Evolutionary conservation across 1,140 invertebrate genomes (phyloP).

Genomic region (Drosophila kanapiae): DNA sequence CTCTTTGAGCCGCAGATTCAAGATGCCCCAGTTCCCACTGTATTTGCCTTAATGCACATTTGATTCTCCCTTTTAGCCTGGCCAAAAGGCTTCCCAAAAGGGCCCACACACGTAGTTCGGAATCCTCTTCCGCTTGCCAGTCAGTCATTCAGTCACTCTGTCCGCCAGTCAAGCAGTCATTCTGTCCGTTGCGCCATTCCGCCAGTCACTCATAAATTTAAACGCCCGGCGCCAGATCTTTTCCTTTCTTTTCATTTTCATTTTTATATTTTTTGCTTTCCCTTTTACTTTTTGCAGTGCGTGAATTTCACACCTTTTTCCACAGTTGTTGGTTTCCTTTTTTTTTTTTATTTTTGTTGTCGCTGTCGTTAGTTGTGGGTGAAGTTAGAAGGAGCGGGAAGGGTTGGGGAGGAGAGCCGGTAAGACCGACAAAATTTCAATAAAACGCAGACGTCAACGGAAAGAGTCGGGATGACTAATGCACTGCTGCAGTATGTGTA

Average conservation of each 20-base stretch:
- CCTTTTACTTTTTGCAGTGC: conserved; percentile 37
- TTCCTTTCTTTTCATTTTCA: conserved; percentile 21
- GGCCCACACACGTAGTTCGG: conserved; percentile 56
- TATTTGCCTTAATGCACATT: conserved; percentile 11
- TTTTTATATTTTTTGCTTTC: conserved; percentile 13
- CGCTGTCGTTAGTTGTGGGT: conserved; percentile 26
- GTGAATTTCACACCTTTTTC: conserved; percentile 70
- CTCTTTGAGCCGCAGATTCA: neutral
- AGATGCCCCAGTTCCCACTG: conserved; percentile 1
- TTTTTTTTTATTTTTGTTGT: conserved; percentile 3
- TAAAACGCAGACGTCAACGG: conserved; percentile 43
- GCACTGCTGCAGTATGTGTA: conserved; percentile 9
- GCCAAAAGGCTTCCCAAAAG: conserved; percentile 8
- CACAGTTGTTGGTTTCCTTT: conserved; percentile 17
- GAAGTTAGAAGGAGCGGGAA: neutral
- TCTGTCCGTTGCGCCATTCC: conserved; percentile 40
- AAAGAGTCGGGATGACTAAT: conserved; percentile 64
- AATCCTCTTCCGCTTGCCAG: conserved; percentile 25
- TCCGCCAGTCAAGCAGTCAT: conserved; percentile 36
- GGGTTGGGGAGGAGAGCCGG: neutral
- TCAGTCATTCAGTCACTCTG: conserved; percentile 29
- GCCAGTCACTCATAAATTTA: conserved; percentile 71
- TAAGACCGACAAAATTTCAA: conserved; percentile 46
- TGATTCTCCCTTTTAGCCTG: conserved; percentile 9
- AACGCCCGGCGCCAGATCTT: conserved; percentile 42